A percentile compares a stretch with the other conserved stretches of the same genome.
Conservation (phyloP, 2,113 vertebrate genomes). For the Rattus norvegicus region GRCr8 NC_086031.1:93123501-93124000, state of each 20-base stretch:
- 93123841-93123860: no score
- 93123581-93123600: not conserved
- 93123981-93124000: no score
- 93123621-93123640: not conserved
- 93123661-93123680: fast-evolving
- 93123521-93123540: slow-evolving; percentile 51
- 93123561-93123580: not conserved
- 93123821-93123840: no score
- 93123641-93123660: not conserved
- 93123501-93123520: not conserved
- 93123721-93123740: not conserved
- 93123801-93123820: no score
- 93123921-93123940: no score
- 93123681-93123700: fast-evolving
- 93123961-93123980: no score
- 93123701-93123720: not conserved
- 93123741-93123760: no score
- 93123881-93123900: no score
- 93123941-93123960: no score
- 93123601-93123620: not conserved
- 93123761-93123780: not conserved
- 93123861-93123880: no score
- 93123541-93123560: not conserved
- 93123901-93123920: no score
- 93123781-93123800: no score